Conservation (phyloP, 2,797 vertebrate species). For the Hylomyscus alleni region DNA sequence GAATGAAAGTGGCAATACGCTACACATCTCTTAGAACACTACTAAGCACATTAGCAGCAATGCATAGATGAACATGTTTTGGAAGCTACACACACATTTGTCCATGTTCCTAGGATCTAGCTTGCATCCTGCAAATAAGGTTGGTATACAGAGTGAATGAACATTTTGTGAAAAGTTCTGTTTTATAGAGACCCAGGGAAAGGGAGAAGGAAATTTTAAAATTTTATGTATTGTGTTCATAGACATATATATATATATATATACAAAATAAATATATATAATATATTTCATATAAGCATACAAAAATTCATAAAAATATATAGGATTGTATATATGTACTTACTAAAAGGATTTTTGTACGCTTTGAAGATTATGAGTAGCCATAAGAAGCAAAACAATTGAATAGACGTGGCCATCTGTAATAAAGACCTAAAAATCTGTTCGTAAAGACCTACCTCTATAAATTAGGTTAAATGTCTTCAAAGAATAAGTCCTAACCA, state of each 20-base stretch:
- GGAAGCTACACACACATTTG: not conserved
- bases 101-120: not conserved
- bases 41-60: not conserved
- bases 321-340: not conserved
- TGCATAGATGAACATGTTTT: conserved; percentile 31
- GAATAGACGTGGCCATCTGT: not conserved
- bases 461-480: conserved; percentile 19
- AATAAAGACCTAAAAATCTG: conserved; percentile 1
- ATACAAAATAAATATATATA: not conserved
- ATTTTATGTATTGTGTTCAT: not conserved
- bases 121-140: not conserved
- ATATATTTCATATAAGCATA: not conserved
- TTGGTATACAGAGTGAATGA: not conserved
- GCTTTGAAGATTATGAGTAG: not conserved
- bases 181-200: not conserved
- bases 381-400: conserved; percentile 28
- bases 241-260: not conserved
- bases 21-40: not conserved
- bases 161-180: not conserved
- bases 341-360: not conserved
- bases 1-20: not conserved
- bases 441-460: not conserved
- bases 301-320: not conserved
- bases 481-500: not conserved
- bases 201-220: not conserved